A percentile compares a stretch with the other conserved stretches of the same genome.
Evolutionary conservation across 2,888 invertebrate genomes (phyloP).

Genomic region (Ormia ochracea): DNA sequence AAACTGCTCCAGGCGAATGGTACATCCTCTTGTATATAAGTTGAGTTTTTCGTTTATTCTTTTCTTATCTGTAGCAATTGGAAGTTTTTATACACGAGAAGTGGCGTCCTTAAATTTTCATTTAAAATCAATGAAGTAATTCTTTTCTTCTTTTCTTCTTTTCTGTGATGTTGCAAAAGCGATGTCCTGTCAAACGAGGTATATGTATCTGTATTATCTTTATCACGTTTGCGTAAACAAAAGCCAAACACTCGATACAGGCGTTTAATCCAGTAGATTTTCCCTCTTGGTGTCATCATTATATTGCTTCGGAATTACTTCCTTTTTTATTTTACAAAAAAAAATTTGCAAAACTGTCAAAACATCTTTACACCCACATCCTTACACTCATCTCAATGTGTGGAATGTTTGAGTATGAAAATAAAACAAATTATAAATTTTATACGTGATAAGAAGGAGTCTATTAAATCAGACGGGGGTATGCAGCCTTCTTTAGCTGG

Average conservation of each 20-base stretch:
- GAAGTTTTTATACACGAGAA: too few relatives aligned
- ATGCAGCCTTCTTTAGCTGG: background rate
- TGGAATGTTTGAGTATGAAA: slow-evolving; percentile 26
- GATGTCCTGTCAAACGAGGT: background rate
- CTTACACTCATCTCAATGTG: background rate
- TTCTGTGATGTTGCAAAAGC: too few relatives aligned
- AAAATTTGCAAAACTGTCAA: slow-evolving; percentile 70
- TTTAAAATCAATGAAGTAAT: too few relatives aligned
- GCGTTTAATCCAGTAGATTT: slow-evolving; percentile 69
- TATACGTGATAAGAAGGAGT: background rate
- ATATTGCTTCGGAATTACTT: slow-evolving; percentile 18
- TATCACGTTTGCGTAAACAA: slow-evolving; percentile 49
- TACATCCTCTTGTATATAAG: too few relatives aligned
- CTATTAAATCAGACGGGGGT: background rate
- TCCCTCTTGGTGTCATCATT: slow-evolving; percentile 37
- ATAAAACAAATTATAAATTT: background rate
- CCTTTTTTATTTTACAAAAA: slow-evolving; percentile 69
- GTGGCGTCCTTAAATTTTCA: too few relatives aligned
- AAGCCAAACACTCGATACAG: slow-evolving; percentile 69
- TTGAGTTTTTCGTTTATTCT: too few relatives aligned
- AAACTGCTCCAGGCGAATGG: too few relatives aligned
- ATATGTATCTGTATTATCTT: background rate
- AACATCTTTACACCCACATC: slow-evolving; percentile 32
- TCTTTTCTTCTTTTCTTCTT: too few relatives aligned
- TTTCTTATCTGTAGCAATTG: too few relatives aligned